A percentile compares a stretch with the other conserved stretches of the same genome.
These are phyloP conservation scores for Panurus biarmicus DNA, from an alignment of 2,113 vertebrate species.

Conservation along the genomic window DNA sequence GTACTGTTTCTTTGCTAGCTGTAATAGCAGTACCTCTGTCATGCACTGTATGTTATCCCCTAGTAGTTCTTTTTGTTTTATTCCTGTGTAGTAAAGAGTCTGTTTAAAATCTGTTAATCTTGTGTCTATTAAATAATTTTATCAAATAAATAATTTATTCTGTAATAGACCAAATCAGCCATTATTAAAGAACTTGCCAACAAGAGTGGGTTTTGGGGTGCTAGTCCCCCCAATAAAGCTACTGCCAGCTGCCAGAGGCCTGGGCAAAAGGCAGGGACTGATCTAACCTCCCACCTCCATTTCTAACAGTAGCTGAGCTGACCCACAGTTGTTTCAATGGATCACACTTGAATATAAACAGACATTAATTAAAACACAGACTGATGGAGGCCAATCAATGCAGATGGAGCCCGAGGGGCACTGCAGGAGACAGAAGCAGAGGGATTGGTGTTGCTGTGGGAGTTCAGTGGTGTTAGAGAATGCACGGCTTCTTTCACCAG, in stretches of 20 bases:
- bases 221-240: not conserved
- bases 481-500: not conserved
- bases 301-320: not conserved
- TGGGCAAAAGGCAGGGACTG: not conserved
- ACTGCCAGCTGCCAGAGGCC: not conserved
- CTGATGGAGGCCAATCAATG: not conserved
- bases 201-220: not conserved
- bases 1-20: not conserved
- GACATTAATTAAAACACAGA: not conserved
- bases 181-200: not conserved
- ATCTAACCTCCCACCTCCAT: not conserved
- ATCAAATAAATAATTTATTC: not conserved
- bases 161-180: not conserved
- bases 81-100: not conserved
- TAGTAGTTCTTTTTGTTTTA: not conserved
- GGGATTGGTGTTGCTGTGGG: not conserved
- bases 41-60: not conserved
- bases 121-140: not conserved
- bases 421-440: not conserved
- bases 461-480: not conserved
- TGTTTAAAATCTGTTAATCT: not conserved
- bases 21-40: not conserved
- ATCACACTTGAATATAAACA: not conserved
- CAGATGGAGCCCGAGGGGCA: not conserved
- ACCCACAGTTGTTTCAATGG: not conserved